Percentiles rank a stretch among this genome's conserved stretches.
phyloP scores from a whole-genome alignment of 2,113 vertebrate genomes.

The Platichthys stellatus region DNA sequence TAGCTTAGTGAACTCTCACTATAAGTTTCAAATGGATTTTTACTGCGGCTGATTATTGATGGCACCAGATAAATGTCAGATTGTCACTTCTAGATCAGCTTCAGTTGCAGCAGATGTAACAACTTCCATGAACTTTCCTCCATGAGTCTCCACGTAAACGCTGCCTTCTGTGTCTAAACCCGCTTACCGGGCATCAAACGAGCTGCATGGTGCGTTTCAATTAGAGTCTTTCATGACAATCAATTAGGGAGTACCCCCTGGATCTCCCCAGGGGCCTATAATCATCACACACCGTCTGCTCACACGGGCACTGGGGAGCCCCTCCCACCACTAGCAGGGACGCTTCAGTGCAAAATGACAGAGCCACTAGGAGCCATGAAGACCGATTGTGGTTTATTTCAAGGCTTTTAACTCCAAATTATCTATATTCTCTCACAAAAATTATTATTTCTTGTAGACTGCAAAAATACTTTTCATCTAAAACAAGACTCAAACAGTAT shows the following conservation, averaged over 20 bases:
- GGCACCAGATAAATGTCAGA: not conserved
- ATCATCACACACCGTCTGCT: conserved; percentile 77
- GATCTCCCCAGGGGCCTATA: conserved; percentile 74
- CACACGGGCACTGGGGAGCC: conserved; percentile 42
- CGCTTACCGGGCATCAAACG: conserved; percentile 36
- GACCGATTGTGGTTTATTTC: conserved; percentile 38
- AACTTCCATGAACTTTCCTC: not conserved
- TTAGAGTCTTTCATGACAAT: conserved; percentile 73
- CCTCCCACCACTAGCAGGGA: conserved; percentile 28
- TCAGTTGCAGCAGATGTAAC: not conserved
- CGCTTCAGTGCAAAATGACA: conserved; percentile 9
- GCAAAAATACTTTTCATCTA: too few species aligned
- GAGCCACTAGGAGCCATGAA: conserved; percentile 40
- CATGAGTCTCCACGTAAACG: not conserved
- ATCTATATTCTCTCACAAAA: not conserved
- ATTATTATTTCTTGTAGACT: too few species aligned
- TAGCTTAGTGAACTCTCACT: too few species aligned
- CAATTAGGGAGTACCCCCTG: conserved; percentile 74
- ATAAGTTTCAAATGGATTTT: not conserved
- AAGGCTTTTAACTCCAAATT: conserved; percentile 43
- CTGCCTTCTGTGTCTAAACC: not conserved
- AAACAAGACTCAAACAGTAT: too few species aligned
- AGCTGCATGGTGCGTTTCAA: conserved; percentile 58
- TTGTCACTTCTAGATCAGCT: not conserved
- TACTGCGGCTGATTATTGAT: not conserved